A percentile compares a stretch with the other conserved stretches of the same genome.
phyloP scores from a whole-genome alignment of 2,888 invertebrate species.

The Polydrusus pterygomalis region DNA sequence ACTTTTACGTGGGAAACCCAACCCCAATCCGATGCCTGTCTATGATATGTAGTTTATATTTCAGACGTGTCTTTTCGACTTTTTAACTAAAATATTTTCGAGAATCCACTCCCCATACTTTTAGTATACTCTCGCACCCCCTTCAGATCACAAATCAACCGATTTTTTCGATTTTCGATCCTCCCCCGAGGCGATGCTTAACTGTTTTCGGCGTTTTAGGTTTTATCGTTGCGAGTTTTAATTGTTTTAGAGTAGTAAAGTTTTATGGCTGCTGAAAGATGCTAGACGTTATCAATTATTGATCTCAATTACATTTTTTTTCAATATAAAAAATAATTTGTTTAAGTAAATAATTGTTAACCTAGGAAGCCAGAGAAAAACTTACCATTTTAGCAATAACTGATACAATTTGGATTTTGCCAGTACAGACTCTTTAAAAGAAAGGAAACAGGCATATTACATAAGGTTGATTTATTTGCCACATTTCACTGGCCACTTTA shows the following conservation, averaged over 20 bases:
- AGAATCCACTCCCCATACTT: conserved; percentile 34
- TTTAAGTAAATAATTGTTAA: no score
- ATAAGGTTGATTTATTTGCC: no score
- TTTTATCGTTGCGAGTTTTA: conserved; percentile 52
- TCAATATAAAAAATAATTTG: not conserved
- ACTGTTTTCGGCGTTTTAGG: conserved; percentile 55
- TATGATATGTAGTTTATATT: no score
- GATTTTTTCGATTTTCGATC: conserved; percentile 56
- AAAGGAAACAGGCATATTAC: no score
- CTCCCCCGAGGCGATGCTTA: conserved; percentile 52
- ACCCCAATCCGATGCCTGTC: no score
- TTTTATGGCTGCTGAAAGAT: conserved; percentile 50
- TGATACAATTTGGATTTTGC: no score
- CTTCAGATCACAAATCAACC: conserved; percentile 55
- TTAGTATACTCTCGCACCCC: conserved; percentile 44
- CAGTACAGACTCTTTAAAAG: no score
- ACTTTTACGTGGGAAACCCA: no score
- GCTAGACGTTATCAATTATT: conserved; percentile 33
- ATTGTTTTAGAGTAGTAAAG: conserved; percentile 54
- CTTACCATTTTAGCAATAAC: no score
- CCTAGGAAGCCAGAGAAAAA: no score
- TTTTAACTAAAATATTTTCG: not conserved
- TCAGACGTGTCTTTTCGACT: not conserved
- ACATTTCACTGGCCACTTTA: no score
- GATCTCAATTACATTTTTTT: conserved; percentile 6